phyloP scores from a whole-genome alignment of 2,797 vertebrate genomes.

The Leucoraja ocellata region DNA sequence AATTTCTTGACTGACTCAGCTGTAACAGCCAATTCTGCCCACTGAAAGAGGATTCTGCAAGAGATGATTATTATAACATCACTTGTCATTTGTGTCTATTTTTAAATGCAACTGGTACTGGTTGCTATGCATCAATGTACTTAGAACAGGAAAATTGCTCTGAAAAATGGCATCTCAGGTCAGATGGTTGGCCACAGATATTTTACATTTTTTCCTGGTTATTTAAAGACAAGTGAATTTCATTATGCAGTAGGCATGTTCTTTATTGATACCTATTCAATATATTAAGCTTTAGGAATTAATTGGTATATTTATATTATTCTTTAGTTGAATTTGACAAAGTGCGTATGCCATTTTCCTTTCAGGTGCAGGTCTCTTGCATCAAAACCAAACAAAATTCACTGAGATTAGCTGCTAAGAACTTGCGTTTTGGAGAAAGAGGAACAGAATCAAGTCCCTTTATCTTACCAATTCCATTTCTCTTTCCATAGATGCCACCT shows the following conservation, averaged over 20 bases:
- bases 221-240: not conserved
- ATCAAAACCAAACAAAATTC: not conserved
- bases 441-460: too few species aligned
- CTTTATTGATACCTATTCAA: not conserved
- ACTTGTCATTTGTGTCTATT: not conserved
- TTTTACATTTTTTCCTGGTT: not conserved
- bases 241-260: not conserved
- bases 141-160: not conserved
- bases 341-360: not conserved
- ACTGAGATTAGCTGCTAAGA: not conserved
- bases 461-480: too few species aligned
- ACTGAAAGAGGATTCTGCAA: not conserved
- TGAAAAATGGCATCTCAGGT: slow-evolving; percentile 8
- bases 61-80: not conserved
- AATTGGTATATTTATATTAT: not conserved
- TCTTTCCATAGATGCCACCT: too few species aligned
- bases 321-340: not conserved
- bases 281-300: not conserved
- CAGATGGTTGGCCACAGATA: not conserved
- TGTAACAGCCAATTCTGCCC: not conserved
- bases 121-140: not conserved
- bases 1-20: not conserved
- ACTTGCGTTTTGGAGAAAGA: too few species aligned
- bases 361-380: not conserved
- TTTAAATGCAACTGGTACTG: not conserved